Base-by-base conservation (phyloP, 2,888 invertebrate species). In the Himalopsyche kuldschensis region DNA sequence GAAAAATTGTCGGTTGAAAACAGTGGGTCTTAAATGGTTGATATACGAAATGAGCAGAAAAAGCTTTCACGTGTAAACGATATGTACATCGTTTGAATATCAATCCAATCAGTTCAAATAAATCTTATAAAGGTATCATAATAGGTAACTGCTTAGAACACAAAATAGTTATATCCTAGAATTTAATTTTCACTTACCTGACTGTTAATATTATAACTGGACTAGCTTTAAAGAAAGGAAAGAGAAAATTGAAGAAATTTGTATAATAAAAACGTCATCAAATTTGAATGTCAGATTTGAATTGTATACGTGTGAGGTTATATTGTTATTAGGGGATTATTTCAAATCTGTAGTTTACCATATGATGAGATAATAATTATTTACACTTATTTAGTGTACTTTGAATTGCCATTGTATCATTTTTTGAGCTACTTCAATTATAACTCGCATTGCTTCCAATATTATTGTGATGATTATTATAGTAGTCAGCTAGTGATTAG, bases 211-310 rank as follows among this genome's bases (percentile, higher is more conserved):
- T 1, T 27, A 69, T 15, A n/a, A 24, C 3, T 69, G 10, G 27
- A 27, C 11, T 1, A n/a, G 69, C 27, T 11, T 69, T 30, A 4
- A 30, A 30, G 30, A 69, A 69, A 11, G 3, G 2, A 69, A 30
- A 10, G 10, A 24, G 27, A 63, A 63, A 24, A 63, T 27, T 63
- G 10, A n/a, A 3, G 35, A 76, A 20, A 76, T 20, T 41, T 76
- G 20, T 76, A 30, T 41, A 41, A 41, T 41, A 41, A 41, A 35
- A 41, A 83, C 81, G 84, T 84, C 84, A 84, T 55, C 81, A 81
- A 35, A 20, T 76, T 76, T 76, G 41, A 76, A 84, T 84, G 84
- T 84, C 81, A 84, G 76, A 84, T 84, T 82, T 84, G 84, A 84
- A 84, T 82, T 84, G 84, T 84, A 63, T 81, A 82, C 84, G 81